These are phyloP conservation scores for Hypena proboscidalis DNA, from an alignment of 2,888 invertebrate genomes.

Conservation along the genomic window DNA sequence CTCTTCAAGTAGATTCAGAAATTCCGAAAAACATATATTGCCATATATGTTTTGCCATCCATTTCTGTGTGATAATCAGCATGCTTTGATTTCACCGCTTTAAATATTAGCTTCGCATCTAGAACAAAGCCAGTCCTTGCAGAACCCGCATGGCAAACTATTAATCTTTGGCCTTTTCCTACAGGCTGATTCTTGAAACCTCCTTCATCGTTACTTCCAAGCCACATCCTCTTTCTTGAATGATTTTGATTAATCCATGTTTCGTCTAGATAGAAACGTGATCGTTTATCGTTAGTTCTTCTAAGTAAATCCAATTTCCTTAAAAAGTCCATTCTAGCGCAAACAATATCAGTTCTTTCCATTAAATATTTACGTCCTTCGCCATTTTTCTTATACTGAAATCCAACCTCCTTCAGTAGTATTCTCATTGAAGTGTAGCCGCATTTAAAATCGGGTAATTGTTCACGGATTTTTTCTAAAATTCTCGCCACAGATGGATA, in stretches of 20 bases:
- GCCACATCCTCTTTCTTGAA: slow-evolving; percentile 11
- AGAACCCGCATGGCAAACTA: too few species aligned
- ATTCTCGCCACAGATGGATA: neutral
- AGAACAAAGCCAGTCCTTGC: too few species aligned
- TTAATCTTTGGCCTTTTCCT: too few species aligned
- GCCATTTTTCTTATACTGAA: neutral
- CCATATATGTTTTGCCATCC: too few species aligned
- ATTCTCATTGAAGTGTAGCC: slow-evolving; percentile 6
- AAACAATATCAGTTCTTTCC: slow-evolving; percentile 13
- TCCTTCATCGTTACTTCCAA: slow-evolving; percentile 15
- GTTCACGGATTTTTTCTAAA: neutral
- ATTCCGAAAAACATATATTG: too few species aligned
- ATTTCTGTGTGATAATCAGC: too few species aligned
- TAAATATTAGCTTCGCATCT: too few species aligned
- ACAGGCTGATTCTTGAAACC: too few species aligned
- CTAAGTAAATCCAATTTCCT: slow-evolving; percentile 12
- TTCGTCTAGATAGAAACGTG: slow-evolving; percentile 15
- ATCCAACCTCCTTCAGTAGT: slow-evolving; percentile 4
- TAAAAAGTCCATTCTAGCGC: slow-evolving; percentile 7
- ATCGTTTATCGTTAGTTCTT: slow-evolving; percentile 9
- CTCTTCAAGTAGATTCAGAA: too few species aligned
- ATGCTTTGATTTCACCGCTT: too few species aligned
- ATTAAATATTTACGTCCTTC: slow-evolving; percentile 4
- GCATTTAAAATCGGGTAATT: slow-evolving; percentile 3
- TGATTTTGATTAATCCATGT: slow-evolving; percentile 20